Evolutionary conservation across 2,888 invertebrate species (phyloP), one percentile per base, ranked within the genome.

Genomic region (Heliconius hortense): DNA sequence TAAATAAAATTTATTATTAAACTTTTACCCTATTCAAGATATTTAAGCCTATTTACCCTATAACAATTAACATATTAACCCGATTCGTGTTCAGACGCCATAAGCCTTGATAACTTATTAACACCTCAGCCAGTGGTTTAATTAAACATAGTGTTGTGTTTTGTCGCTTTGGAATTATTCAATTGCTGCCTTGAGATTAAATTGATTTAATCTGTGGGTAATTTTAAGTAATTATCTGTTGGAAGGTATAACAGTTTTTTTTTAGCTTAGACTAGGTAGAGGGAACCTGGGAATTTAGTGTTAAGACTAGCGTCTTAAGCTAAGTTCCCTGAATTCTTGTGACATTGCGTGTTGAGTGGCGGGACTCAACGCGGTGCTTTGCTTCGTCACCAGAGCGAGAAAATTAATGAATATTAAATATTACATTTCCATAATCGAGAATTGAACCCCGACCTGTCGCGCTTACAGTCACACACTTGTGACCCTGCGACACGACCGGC

Each of bases 51-150:
- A 26, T 68, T 53, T 0, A 56, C 26, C 35, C 39, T 64, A 21
- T 63, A 56, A 28, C n/a, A 48, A 69, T 68, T 69, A 69, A 18
- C 31, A 69, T 71, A 60, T 60, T 43, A 62, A 71, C 60, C 60
- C 39, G 21, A 62, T 71, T 71, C 71, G 71, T 62, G 71, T 43
- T 43, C 43, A 62, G 3, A 26, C 59, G 28, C 62, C 18, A 5
- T 70, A 70, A 70, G 60, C 18, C 26, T 26, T 71, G 39, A 24
- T 39, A 71, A 59, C 35, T 35, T 2, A n/a, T 43, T 71, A 62
- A 43, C 60, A 43, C 71, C 71, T 62, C 2, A 10, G 59, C 21
- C 21, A 7, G 18, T n/a, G 53, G 39, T 21, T 71, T 62, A 62
- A 71, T 43, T 71, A 60, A 39, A 24, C 43, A 10, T 60, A 71